A percentile compares a stretch with the other conserved stretches of the same genome.
Evolutionary conservation across 2,888 invertebrate species (phyloP).

Genomic region (Trachelus iudaicus): DNA sequence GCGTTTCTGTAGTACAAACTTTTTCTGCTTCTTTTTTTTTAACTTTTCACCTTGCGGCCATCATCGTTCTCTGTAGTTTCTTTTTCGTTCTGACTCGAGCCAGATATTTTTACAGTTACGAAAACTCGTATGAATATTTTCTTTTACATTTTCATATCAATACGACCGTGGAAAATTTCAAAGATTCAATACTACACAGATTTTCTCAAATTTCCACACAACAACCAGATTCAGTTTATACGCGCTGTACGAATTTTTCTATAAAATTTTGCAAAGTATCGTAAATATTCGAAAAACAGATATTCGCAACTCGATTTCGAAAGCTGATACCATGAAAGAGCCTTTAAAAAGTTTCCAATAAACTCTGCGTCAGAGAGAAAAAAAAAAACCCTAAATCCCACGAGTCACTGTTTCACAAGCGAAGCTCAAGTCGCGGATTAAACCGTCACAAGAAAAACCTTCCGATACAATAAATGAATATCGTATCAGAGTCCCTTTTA

Average conservation of each 20-base stretch:
- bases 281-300: not conserved
- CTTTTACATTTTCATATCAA: not conserved
- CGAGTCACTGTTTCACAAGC: slow-evolving; percentile 1
- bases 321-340: not conserved
- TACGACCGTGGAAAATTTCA: not conserved
- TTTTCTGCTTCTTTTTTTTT: not conserved
- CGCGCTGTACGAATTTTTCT: not conserved
- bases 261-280: not conserved
- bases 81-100: not conserved
- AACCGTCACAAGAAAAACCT: not conserved
- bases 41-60: not conserved
- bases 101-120: too few relatives aligned
- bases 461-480: not conserved
- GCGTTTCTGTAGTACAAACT: not conserved
- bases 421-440: slow-evolving; percentile 3
- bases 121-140: not conserved
- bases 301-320: not conserved
- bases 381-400: not conserved
- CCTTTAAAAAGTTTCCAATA: not conserved
- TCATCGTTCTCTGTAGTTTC: not conserved
- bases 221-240: not conserved
- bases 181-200: not conserved
- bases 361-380: not conserved
- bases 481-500: not conserved
- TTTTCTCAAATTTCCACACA: not conserved